phyloP scores from a whole-genome alignment of 2,797 vertebrate genomes.

The Carcharodon carcharias region DNA sequence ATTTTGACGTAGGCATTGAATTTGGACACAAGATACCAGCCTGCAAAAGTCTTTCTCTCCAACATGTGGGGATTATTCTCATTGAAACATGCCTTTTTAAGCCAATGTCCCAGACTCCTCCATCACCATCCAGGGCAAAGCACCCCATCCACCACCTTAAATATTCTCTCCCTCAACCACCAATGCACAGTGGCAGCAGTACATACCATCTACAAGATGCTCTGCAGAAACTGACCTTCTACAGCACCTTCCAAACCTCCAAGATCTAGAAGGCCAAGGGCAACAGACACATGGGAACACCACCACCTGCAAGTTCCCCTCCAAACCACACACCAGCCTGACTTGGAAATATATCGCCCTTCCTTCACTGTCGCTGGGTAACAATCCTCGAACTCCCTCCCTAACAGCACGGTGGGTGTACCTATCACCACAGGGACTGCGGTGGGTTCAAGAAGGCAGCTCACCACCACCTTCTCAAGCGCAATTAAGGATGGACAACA shows the following conservation, averaged over 20 bases:
- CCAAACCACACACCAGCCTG: neutral
- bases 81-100: too few species aligned
- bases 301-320: neutral
- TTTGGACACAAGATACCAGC: neutral
- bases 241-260: too few species aligned
- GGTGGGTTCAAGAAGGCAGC: neutral
- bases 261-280: neutral
- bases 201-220: neutral
- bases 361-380: neutral
- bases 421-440: neutral
- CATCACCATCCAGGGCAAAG: too few species aligned
- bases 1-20: neutral
- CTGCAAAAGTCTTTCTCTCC: too few species aligned
- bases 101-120: too few species aligned
- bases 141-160: neutral
- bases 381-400: neutral
- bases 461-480: neutral
- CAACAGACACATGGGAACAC: neutral
- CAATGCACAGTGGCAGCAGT: neutral
- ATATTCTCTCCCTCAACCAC: neutral
- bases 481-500: too few species aligned
- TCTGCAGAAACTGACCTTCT: neutral
- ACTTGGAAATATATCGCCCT: neutral
- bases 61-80: too few species aligned
- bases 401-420: neutral